Evolutionary conservation across 2,888 invertebrate species (phyloP).

Genomic region (Heliconius charithonia): DNA sequence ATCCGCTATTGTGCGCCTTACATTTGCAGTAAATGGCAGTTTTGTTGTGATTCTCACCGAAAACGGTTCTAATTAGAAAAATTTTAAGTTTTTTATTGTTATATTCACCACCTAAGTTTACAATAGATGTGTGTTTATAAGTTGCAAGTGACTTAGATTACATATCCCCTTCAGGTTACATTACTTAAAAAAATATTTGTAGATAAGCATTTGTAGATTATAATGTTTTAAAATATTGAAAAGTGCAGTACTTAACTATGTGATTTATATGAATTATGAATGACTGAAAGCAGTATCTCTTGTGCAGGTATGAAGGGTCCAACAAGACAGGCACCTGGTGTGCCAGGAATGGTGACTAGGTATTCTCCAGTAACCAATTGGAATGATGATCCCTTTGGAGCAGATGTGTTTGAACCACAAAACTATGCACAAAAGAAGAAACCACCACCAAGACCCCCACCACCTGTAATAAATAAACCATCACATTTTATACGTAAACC

Average conservation of each 20-base stretch:
- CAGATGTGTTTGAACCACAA: slow-evolving; percentile 78
- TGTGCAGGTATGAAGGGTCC: slow-evolving; percentile 85
- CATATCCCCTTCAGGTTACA: neutral
- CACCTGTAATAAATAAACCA: slow-evolving; percentile 83
- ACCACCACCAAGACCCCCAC: slow-evolving; percentile 89
- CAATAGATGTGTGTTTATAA: neutral
- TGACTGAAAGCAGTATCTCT: slow-evolving; percentile 43
- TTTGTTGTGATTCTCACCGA: slow-evolving; percentile 28
- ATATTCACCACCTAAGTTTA: neutral
- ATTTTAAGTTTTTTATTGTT: neutral
- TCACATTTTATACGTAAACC: slow-evolving; percentile 81
- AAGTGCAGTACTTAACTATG: neutral
- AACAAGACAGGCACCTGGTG: slow-evolving; percentile 83
- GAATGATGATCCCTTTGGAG: slow-evolving; percentile 79
- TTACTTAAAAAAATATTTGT: neutral
- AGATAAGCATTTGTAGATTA: neutral
- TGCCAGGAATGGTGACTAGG: slow-evolving; percentile 72
- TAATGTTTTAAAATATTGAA: neutral
- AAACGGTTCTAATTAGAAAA: slow-evolving; percentile 27
- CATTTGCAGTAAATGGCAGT: slow-evolving; percentile 37
- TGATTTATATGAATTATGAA: neutral
- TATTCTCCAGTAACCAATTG: slow-evolving; percentile 84
- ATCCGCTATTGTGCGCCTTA: slow-evolving; percentile 42
- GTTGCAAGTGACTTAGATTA: neutral
- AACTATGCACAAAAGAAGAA: slow-evolving; percentile 85